Evolutionary conservation across 2,888 invertebrate genomes (phyloP).

Genomic region (Mythimna albipuncta): DNA sequence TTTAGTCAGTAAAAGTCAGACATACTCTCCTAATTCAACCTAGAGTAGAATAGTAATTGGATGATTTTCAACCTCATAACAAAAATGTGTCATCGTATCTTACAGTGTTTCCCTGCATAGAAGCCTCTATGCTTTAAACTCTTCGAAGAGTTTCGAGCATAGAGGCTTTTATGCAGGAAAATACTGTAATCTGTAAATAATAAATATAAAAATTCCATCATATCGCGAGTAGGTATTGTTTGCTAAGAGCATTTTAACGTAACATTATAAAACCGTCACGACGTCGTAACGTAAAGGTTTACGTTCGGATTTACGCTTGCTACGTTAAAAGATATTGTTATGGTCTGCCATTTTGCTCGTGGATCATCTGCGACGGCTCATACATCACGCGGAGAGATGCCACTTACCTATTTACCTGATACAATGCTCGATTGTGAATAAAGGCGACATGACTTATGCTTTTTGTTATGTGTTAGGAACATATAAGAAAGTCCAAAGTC

Average conservation of each 20-base stretch:
- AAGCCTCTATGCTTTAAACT: no score
- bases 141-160: no score
- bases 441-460: not conserved
- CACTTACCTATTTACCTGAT: conserved; percentile 44
- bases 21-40: no score
- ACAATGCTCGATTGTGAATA: conserved; percentile 35
- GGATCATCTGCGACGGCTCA: conserved; percentile 42
- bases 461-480: not conserved
- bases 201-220: not conserved
- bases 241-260: conserved; percentile 18
- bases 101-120: no score
- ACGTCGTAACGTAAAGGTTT: conserved; percentile 15
- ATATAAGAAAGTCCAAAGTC: not conserved
- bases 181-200: no score
- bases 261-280: conserved; percentile 15
- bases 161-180: no score
- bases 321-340: conserved; percentile 38
- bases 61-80: no score
- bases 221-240: not conserved
- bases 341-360: conserved; percentile 46
- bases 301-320: conserved; percentile 32
- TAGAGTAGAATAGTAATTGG: no score
- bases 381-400: conserved; percentile 42
- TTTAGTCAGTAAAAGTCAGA: no score
- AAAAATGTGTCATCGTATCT: no score